Evolutionary conservation across 2,113 vertebrate species (phyloP), one percentile per base, ranked within the genome.

Genomic region (Octodon degus): DNA sequence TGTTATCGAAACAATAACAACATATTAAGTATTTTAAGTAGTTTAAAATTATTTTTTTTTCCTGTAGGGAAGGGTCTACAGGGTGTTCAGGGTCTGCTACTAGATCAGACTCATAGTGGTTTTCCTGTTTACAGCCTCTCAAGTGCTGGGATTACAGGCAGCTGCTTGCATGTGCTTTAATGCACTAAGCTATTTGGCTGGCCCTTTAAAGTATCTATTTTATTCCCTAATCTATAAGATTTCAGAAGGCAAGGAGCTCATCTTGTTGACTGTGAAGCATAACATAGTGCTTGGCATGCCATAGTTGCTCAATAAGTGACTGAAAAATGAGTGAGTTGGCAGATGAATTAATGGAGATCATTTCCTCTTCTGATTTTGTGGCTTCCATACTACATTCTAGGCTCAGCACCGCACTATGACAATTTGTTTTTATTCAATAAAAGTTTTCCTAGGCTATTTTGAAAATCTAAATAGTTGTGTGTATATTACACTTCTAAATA

Each of bases 391-490:
- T 89, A 12, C 27, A 68, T 86, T 89, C 25, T 83, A 91, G 0
- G 11, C 81, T 76, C 10, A 89, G 58, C 2, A 11, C 93, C 30
- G 81, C 84, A 80, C 43, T 68, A 27, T 60, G 50, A 47, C 32
- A 55, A 70, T 55, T 92, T 88, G 11, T 65, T 92, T 96, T 92
- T 85, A 77, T 13, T 40, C 13, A 84, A 60, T 95, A 60, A 70
- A 86, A 95, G 34, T 62, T 62, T 91, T 89, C 84, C n/a, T 40
- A 76, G 32, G 10, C 12, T 81, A 2, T 85, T 87, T 47, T 91
- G 47, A 81, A 90, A 96, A 86, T 50, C 17, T 25, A 70, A 82
- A 50, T n/a, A 8, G 0, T 24, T 90, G 9, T 74, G 19, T 87
- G n/a, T 40, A 16, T 67, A 53, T n/a, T 65, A 92, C 87, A 85